These are phyloP conservation scores for Tamandua tetradactyla DNA, from an alignment of 2,797 vertebrate species.

Conservation along the genomic window DNA sequence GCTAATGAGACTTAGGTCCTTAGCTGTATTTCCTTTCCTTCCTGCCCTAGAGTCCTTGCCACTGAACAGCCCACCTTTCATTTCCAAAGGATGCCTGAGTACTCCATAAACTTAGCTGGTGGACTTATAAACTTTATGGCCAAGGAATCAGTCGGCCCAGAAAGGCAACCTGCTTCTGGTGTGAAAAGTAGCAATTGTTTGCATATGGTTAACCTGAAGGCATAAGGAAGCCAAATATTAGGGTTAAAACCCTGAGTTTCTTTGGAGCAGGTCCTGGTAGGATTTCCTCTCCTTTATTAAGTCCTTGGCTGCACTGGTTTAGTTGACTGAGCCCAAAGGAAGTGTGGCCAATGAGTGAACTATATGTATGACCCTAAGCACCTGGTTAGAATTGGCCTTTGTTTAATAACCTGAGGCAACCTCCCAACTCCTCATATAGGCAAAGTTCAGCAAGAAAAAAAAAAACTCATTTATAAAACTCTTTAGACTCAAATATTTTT, in stretches of 20 bases:
- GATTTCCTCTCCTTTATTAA: constrained; percentile 72
- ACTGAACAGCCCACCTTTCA: constrained; percentile 35
- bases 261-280: constrained; percentile 45
- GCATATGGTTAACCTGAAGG: constrained; percentile 67
- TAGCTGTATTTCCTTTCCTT: constrained; percentile 54
- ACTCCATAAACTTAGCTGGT: constrained; percentile 71
- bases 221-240: constrained; percentile 32
- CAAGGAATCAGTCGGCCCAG: constrained; percentile 50
- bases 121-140: constrained; percentile 72
- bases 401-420: constrained; percentile 45
- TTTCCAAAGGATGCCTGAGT: constrained; percentile 61
- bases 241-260: constrained; percentile 47
- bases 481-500: constrained; percentile 4
- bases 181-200: constrained; percentile 78
- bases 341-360: constrained; percentile 45
- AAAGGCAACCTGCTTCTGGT: constrained; percentile 67
- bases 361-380: constrained; percentile 47
- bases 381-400: constrained; percentile 55
- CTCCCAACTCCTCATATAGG: not conserved
- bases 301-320: constrained; percentile 48
- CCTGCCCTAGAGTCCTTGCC: not conserved
- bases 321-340: constrained; percentile 56
- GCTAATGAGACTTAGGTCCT: not conserved
- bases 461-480: not conserved
- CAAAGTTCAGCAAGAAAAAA: not conserved